These are phyloP conservation scores for Hemithea aestivaria DNA, from an alignment of 2,888 invertebrate species.

Conservation along the genomic window DNA sequence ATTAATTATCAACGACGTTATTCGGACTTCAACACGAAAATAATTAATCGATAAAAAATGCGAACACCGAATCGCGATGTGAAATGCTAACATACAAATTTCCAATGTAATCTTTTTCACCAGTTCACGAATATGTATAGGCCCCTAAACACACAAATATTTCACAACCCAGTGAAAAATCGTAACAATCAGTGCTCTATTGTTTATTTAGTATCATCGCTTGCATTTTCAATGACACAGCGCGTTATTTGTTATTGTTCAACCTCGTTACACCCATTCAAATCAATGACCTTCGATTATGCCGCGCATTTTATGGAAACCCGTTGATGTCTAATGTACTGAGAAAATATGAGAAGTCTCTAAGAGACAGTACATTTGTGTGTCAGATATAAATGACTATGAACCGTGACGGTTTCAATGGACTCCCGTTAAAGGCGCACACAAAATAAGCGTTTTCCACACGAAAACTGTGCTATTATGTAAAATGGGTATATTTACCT, in stretches of 20 bases:
- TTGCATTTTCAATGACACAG: constrained; percentile 52
- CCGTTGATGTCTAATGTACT: constrained; percentile 65
- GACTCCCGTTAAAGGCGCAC: constrained; percentile 62
- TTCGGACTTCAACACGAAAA: no score
- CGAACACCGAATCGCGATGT: no score
- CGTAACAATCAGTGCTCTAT: constrained; percentile 34
- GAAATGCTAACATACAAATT: no score
- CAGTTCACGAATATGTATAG: no score
- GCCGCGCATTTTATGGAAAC: constrained; percentile 42
- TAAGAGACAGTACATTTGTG: constrained; percentile 15
- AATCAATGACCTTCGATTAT: constrained; percentile 43
- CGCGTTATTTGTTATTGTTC: constrained; percentile 50
- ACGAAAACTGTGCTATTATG: constrained; percentile 60
- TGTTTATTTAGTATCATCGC: constrained; percentile 28
- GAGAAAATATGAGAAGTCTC: constrained; percentile 20
- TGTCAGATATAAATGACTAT: constrained; percentile 33
- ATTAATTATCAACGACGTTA: no score
- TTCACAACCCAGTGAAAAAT: constrained; percentile 43
- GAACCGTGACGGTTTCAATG: constrained; percentile 38
- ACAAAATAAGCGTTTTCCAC: constrained; percentile 68
- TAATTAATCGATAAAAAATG: no score
- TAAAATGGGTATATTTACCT: constrained; percentile 78
- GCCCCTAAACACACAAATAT: constrained; percentile 43
- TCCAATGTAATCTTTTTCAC: no score
- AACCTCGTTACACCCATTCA: constrained; percentile 47